These are phyloP conservation scores for Acanthosepion lycidas DNA, from an alignment of 2,888 invertebrate genomes.

Conservation along the genomic window DNA sequence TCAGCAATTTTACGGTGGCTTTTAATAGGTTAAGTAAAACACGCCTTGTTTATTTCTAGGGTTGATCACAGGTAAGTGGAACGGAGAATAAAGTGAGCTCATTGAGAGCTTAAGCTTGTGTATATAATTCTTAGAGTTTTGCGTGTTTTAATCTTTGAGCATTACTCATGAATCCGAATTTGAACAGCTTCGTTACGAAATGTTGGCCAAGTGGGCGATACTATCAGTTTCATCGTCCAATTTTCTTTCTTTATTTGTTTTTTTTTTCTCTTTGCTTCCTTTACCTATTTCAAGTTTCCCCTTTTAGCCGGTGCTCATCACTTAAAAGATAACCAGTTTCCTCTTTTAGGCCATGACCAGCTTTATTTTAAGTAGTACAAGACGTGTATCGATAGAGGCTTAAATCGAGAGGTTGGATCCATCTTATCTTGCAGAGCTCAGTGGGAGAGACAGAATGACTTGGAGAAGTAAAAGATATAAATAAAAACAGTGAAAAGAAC, in stretches of 20 bases:
- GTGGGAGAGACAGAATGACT: neutral
- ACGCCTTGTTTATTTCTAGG: too few species aligned
- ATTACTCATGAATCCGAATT: neutral
- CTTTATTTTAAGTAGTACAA: neutral
- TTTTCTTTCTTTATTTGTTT: neutral
- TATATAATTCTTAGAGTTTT: neutral
- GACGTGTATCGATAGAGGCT: slow-evolving; percentile 22
- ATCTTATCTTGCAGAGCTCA: neutral
- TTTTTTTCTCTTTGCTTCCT: neutral
- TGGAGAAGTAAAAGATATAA: neutral
- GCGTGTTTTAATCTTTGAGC: neutral
- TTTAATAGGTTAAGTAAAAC: too few species aligned
- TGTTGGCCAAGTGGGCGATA: neutral
- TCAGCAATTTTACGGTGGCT: too few species aligned
- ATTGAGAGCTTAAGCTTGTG: too few species aligned
- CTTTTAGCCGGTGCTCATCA: neutral
- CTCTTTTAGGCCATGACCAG: neutral
- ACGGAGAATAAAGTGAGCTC: too few species aligned
- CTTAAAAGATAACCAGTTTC: neutral
- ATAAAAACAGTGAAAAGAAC: neutral
- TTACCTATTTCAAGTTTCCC: neutral
- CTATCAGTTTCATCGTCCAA: neutral
- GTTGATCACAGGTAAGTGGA: too few species aligned
- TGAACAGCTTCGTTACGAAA: neutral
- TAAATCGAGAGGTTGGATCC: neutral